Evolutionary conservation across 1,140 invertebrate genomes (phyloP).

Genomic region (Heliconius melpomene): DNA sequence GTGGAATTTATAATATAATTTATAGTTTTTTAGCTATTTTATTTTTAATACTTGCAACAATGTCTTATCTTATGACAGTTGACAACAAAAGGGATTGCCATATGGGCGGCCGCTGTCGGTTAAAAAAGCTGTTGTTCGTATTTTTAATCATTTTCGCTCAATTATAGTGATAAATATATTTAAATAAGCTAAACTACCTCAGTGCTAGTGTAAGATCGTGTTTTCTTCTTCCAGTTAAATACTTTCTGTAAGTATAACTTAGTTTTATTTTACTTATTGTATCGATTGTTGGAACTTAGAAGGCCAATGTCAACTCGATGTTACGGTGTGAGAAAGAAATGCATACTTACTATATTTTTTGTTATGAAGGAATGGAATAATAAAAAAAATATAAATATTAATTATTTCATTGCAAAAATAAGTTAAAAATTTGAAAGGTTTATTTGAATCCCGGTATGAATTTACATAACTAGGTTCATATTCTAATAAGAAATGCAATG

Average conservation of each 20-base stretch:
- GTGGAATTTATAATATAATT: not conserved
- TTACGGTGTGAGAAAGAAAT: conserved; percentile 41
- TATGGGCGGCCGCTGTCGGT: conserved; percentile 16
- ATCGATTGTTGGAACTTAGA: conserved; percentile 60
- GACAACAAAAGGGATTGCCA: conserved; percentile 27
- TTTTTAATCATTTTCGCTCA: conserved; percentile 17
- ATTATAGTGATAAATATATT: conserved; percentile 22
- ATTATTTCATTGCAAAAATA: not conserved
- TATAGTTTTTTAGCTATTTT: not conserved
- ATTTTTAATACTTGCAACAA: not conserved
- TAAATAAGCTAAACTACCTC: conserved; percentile 29
- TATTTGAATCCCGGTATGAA: not conserved
- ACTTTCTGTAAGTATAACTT: conserved; percentile 43
- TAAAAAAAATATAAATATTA: not conserved
- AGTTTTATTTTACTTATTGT: conserved; percentile 46
- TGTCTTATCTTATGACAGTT: conserved; percentile 15
- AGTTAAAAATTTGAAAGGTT: not conserved
- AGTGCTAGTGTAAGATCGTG: conserved; percentile 50
- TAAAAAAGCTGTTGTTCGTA: conserved; percentile 3
- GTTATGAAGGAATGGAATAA: not conserved
- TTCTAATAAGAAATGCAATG: not conserved
- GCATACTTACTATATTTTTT: not conserved
- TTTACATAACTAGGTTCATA: not conserved
- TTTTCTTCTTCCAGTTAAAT: conserved; percentile 24
- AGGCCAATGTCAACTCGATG: conserved; percentile 68